phyloP scores from a whole-genome alignment of 2,888 invertebrate genomes.

The Lasioglossum zephyrum region DNA sequence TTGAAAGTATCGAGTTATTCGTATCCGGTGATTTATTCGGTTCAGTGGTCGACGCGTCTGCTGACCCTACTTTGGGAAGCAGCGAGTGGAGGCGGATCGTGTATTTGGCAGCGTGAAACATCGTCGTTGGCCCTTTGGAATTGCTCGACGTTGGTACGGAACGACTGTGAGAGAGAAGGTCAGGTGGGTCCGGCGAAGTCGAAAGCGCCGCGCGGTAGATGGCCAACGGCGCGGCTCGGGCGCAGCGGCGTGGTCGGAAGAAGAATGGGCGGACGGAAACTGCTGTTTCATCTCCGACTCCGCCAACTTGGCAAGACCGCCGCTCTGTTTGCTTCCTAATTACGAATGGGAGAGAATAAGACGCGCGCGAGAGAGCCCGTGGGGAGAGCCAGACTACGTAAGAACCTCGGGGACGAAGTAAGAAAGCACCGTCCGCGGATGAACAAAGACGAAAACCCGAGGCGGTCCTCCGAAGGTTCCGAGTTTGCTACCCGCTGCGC shows the following conservation, averaged over 20 bases:
- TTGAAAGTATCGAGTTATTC: conserved; percentile 1
- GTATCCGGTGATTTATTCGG: not conserved
- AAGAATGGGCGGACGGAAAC: conserved; percentile 74
- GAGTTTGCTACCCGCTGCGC: conserved; percentile 40
- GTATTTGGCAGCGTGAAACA: conserved; percentile 6
- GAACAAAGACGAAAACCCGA: conserved; percentile 52
- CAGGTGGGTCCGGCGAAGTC: not conserved
- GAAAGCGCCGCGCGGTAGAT: not conserved
- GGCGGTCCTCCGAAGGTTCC: conserved; percentile 54
- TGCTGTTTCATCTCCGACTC: conserved; percentile 80
- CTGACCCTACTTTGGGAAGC: not conserved
- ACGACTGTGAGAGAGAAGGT: conserved; percentile 14
- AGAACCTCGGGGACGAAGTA: conserved; percentile 42
- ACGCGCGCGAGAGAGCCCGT: conserved; percentile 38
- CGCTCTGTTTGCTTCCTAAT: conserved; percentile 81
- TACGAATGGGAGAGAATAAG: conserved; percentile 75
- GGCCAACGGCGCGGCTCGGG: not conserved
- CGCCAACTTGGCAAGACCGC: conserved; percentile 80
- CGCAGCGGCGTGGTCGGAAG: conserved; percentile 46
- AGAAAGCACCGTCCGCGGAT: conserved; percentile 17
- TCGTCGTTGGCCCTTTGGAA: conserved; percentile 10
- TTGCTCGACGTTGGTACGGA: not conserved
- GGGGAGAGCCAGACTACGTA: conserved; percentile 19
- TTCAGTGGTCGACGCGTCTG: not conserved
- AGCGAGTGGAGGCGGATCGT: not conserved